A percentile compares a stretch with the other conserved stretches of the same genome.
Evolutionary conservation across 2,888 invertebrate species (phyloP).

Genomic region (Epinotia nisella): DNA sequence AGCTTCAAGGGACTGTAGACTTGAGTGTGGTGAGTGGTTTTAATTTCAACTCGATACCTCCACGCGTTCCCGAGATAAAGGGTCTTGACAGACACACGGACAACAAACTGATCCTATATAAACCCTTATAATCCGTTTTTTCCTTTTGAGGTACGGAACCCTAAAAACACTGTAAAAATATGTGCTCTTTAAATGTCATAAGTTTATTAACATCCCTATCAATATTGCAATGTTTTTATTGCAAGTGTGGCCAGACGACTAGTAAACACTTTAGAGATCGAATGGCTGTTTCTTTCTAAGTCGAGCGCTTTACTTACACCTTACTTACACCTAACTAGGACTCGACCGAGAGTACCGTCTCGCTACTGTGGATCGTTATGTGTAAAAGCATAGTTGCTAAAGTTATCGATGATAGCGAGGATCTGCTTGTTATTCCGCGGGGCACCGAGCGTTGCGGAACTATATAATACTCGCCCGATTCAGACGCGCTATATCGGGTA

Average conservation of each 20-base stretch:
- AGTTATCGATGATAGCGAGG: slow-evolving; percentile 13
- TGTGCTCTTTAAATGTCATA: not conserved
- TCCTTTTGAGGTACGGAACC: too few relatives aligned
- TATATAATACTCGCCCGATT: slow-evolving; percentile 41
- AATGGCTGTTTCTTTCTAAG: not conserved
- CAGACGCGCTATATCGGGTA: slow-evolving; percentile 42
- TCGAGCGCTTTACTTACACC: not conserved
- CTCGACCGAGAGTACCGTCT: not conserved
- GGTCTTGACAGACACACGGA: too few relatives aligned
- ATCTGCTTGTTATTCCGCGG: slow-evolving; percentile 34
- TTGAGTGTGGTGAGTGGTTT: too few relatives aligned
- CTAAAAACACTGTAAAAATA: too few relatives aligned
- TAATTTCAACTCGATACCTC: too few relatives aligned
- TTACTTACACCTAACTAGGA: not conserved
- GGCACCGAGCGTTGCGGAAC: slow-evolving; percentile 31
- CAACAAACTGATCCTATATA: too few relatives aligned
- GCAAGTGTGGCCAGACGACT: not conserved
- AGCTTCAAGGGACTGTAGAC: too few relatives aligned
- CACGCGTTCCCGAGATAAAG: too few relatives aligned
- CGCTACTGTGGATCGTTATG: not conserved
- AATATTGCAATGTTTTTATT: not conserved
- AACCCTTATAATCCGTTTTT: too few relatives aligned
- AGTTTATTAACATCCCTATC: not conserved
- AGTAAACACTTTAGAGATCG: not conserved
- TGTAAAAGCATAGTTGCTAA: slow-evolving; percentile 18